Conservation (phyloP, 2,888 invertebrate species). For the Lordiphosa andalusiaca region DNA sequence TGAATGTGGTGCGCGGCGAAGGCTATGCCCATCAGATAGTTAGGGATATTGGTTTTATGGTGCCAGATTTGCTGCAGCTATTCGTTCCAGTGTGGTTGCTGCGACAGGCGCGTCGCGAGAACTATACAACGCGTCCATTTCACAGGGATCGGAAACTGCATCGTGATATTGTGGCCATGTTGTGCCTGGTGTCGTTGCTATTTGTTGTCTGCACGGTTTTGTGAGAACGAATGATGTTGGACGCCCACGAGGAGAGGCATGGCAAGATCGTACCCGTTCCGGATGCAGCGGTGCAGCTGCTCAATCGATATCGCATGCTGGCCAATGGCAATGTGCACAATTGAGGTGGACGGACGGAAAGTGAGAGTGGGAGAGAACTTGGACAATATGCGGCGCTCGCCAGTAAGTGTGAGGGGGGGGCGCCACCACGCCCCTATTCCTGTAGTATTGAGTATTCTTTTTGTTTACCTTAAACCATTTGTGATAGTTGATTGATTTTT, state of each 20-base stretch:
- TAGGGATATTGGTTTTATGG: constrained; percentile 85
- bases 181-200: constrained; percentile 78
- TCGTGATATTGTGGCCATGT: constrained; percentile 78
- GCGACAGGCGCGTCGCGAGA: constrained; percentile 77
- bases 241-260: constrained; percentile 50
- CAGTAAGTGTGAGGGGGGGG: constrained; percentile 47
- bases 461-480: constrained; percentile 44
- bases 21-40: constrained; percentile 86
- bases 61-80: constrained; percentile 85
- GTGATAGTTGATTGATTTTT: constrained; percentile 48
- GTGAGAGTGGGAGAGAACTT: constrained; percentile 12
- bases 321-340: constrained; percentile 60
- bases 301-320: constrained; percentile 61
- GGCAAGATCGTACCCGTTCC: constrained; percentile 57
- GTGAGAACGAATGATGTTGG: constrained; percentile 73
- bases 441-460: constrained; percentile 44
- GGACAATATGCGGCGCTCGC: constrained; percentile 57
- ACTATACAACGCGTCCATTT: constrained; percentile 78
- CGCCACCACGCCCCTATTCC: constrained; percentile 38
- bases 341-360: constrained; percentile 15
- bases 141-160: constrained; percentile 79
- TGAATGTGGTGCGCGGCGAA: constrained; percentile 84
- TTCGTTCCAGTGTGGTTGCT: constrained; percentile 82
- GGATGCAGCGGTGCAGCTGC: constrained; percentile 52
- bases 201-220: constrained; percentile 80